Base-by-base conservation (phyloP, 2,797 vertebrate genomes). In the Sebastes steindachneri region DNA sequence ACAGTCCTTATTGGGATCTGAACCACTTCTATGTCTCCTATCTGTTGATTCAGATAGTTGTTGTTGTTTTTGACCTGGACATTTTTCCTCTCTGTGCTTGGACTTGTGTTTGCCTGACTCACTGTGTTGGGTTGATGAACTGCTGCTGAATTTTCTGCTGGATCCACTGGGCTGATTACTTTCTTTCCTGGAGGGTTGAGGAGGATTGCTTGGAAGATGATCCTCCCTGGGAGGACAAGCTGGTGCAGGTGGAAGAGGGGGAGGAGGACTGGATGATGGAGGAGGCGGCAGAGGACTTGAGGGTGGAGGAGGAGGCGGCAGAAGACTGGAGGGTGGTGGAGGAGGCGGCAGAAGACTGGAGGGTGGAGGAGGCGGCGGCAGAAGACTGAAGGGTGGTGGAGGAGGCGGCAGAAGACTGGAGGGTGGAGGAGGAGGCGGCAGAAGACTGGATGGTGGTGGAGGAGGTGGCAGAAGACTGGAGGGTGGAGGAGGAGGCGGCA, bases 11-110 rank as follows among this genome's bases (percentile, higher is more conserved):
- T n/a, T 85, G 7, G 66, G n/a, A 79, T 84, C 75, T 51, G 75
- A 89, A 58, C 12, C n/a, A 58, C 25, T 79, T 86, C 63, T 87
- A 54, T 83, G 70, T 67, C 74, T 85, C 25, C 29, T 68, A 3
- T 90, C 89, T 51, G 80, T 68, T 25, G 87, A 74, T n/a, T 89
- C 86, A 23, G 85, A 84, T 12, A 4, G 28, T 37, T 41, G 37
- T 41, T 41, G 37, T 41, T 41, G 37, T 41, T 82, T 89, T 9
- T 77, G 80, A 72, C 80, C 77, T 86, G 68, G 91, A 62, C 79
- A n/a, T 93, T 92, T 95, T 54, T 87, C 80, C 7, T 93, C 85
- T 75, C 77, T 81, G 72, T 78, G 72, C 64, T 86, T 84, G 41
- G 71, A 86, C 62, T 75, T 88, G 45, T 87, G 78, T 73, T 86